Evolutionary conservation across 2,113 vertebrate species (phyloP).

Genomic region (Rhinolophus ferrumequinum): DNA sequence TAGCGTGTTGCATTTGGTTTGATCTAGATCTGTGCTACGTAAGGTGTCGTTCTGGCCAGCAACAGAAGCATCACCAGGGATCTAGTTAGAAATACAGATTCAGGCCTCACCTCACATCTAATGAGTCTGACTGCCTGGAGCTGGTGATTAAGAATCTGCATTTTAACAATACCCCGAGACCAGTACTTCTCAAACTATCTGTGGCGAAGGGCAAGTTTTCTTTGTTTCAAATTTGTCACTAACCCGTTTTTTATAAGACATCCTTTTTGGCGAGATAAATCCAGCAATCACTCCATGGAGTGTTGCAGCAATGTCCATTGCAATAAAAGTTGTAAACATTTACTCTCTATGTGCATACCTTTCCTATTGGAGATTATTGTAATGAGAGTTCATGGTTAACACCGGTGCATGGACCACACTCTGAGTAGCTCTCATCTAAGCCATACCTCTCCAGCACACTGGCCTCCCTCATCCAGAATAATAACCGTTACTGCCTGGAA

Average conservation of each 20-base stretch:
- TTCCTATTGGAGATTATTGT: background rate
- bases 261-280: background rate
- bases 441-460: background rate
- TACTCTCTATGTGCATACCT: background rate
- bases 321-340: background rate
- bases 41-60: no score
- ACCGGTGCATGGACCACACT: no score
- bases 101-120: background rate
- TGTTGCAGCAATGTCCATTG: background rate
- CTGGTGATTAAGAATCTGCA: background rate
- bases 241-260: background rate
- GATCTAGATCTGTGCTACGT: background rate
- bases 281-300: background rate
- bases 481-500: background rate
- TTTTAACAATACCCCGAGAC: background rate
- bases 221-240: background rate
- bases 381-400: background rate
- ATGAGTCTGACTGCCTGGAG: background rate
- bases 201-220: background rate
- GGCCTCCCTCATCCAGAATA: background rate
- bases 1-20: background rate
- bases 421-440: fast-evolving
- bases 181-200: background rate
- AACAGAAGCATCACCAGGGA: no score
- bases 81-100: background rate